Evolutionary conservation across 2,113 vertebrate species (phyloP).

Genomic region (Pluvianellus socialis): DNA sequence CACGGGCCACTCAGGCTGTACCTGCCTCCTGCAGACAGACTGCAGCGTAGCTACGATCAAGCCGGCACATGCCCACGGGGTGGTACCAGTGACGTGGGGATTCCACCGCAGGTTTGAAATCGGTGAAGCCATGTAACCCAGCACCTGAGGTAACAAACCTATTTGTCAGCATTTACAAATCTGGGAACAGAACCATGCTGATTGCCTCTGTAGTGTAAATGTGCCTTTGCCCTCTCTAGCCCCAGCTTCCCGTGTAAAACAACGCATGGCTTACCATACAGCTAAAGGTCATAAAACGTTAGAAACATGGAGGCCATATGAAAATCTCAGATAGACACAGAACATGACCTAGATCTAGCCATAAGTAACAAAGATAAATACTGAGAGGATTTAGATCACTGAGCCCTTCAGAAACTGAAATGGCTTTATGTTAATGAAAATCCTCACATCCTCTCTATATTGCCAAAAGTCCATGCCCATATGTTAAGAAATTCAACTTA

Average conservation of each 20-base stretch:
- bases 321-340: neutral
- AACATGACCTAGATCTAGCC: neutral
- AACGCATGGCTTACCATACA: neutral
- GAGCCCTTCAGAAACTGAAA: constrained; percentile 31
- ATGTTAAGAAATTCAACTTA: constrained; percentile 15
- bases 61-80: accelerated
- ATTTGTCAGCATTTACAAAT: accelerated
- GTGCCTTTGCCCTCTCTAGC: neutral
- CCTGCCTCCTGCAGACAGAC: neutral
- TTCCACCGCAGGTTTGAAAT: neutral
- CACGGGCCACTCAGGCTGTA: neutral
- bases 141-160: neutral
- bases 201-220: neutral
- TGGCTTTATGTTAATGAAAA: constrained; percentile 44
- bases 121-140: neutral
- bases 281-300: neutral
- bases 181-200: neutral
- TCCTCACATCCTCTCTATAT: neutral
- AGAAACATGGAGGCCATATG: neutral
- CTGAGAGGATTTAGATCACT: constrained; percentile 27
- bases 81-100: neutral
- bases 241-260: neutral
- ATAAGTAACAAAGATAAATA: neutral
- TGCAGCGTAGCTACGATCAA: neutral
- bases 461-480: neutral